Percentiles rank a stretch among this genome's conserved stretches.
Conservation (phyloP, 2,113 vertebrate genomes). For the Picathartes gymnocephalus region DNA sequence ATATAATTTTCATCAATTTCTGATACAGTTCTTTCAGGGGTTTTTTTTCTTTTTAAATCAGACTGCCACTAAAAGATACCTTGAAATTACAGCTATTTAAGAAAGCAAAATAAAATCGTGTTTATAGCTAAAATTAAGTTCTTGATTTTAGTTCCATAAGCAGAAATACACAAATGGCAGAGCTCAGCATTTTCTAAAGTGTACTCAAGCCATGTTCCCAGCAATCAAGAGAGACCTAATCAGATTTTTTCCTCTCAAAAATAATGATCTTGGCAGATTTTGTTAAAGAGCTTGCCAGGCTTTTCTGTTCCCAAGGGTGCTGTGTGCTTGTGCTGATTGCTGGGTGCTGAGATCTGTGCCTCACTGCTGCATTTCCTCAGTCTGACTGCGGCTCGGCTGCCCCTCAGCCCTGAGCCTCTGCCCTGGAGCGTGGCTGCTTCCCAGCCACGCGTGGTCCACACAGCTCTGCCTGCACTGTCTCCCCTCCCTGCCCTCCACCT, state of each 20-base stretch:
- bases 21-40: not conserved
- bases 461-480: not conserved
- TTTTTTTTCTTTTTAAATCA: not conserved
- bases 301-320: not conserved
- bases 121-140: constrained; percentile 25
- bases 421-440: not conserved
- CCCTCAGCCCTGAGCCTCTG: not conserved
- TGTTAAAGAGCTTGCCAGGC: not conserved
- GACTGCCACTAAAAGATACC: not conserved
- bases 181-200: constrained; percentile 42
- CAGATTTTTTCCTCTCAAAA: constrained; percentile 43
- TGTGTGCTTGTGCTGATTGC: not conserved
- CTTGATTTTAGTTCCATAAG: constrained; percentile 21
- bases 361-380: not conserved
- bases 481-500: not conserved
- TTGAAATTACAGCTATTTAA: not conserved
- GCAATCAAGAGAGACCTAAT: constrained; percentile 42
- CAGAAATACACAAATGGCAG: not conserved
- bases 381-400: not conserved
- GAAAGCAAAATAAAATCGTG: not conserved
- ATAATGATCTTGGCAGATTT: constrained; percentile 37
- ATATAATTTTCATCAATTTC: not conserved
- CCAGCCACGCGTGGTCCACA: not conserved
- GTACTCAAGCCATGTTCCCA: constrained; percentile 7
- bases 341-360: not conserved